These are phyloP conservation scores for Sebastes variabilis DNA, from an alignment of 2,797 vertebrate species.

Conservation along the genomic window DNA sequence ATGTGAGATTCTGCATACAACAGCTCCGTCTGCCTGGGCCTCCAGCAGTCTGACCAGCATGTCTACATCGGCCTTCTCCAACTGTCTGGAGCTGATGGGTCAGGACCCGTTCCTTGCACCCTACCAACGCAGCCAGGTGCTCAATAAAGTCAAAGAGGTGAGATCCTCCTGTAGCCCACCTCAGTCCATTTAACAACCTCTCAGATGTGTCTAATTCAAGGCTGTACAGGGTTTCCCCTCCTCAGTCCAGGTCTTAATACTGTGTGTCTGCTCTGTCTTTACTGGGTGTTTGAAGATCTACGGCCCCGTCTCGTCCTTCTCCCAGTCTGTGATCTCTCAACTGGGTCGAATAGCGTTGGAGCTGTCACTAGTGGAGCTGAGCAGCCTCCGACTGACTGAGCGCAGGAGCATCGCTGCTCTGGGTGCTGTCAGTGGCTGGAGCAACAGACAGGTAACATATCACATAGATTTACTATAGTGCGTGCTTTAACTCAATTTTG, in stretches of 20 bases:
- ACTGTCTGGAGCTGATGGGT: conserved; percentile 84
- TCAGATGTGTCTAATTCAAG: background rate
- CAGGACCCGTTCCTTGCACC: conserved; percentile 70
- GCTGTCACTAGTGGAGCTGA: conserved; percentile 77
- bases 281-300: conserved; percentile 67
- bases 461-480: background rate
- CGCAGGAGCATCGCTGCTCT: conserved; percentile 70
- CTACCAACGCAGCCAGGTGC: conserved; percentile 72
- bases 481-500: background rate
- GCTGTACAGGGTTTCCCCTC: background rate
- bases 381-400: conserved; percentile 70
- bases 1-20: conserved; percentile 80
- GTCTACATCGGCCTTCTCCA: conserved; percentile 74
- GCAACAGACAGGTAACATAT: conserved; percentile 74
- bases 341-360: conserved; percentile 73
- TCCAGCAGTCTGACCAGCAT: conserved; percentile 75
- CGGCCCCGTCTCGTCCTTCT: conserved; percentile 74
- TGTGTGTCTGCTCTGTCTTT: conserved; percentile 25
- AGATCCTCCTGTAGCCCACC: background rate
- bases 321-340: conserved; percentile 78
- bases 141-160: conserved; percentile 81
- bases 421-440: conserved; percentile 76
- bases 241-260: background rate
- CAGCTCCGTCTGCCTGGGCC: conserved; percentile 76
- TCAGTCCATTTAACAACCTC: background rate